Evolutionary conservation across 2,888 invertebrate species (phyloP), one percentile per base, ranked within the genome.

Genomic region (Hecatera dysodea): DNA sequence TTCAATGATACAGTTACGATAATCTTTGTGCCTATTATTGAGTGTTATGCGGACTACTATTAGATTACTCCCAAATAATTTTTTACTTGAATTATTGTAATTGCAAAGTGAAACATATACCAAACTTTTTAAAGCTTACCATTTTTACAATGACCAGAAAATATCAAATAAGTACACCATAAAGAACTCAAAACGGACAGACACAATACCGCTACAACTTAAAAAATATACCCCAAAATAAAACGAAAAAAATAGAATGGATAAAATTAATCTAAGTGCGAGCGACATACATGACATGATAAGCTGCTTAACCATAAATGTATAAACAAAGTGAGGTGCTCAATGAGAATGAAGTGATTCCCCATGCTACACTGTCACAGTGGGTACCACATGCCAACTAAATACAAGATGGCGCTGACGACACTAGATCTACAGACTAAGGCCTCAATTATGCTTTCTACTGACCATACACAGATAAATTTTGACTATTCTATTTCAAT

Each of bases 271-370:
- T 19, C 48, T 52, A 64, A 55, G 77, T 83, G 86, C 72, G 69
- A 78, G 79, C 81, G 84, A 85, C 86, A 75, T 17, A 76, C 81
- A 83, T 83, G 81, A 81, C 84, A 81, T 76, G 76, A 73, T 75
- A 85, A 83, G 77, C 72, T 73, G 46, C 27, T 55, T 46, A 72
- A 52, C 50, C 61, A 71, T 53, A n/a, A 53, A 39, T 33, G 46
- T 27, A 52, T 24, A 52, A 72, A 50, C n/a, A 67, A 24, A 65
- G 64, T 83, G 61, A 65, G 67, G 83, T 79, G 78, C 83, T 67
- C 12, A 50, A 67, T 82, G 67, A 52, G n/a, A 42, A 61, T 66
- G 79, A 72, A 55, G 83, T 82, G 80, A 66, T 50, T 44, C 33
- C 75, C 74, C 80, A 79, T 79, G 60, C 67, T 78, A 60, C 29